Evolutionary conservation across 2,797 vertebrate species (phyloP), one percentile per base, ranked within the genome.

Genomic region (Malacoctenus gilli): DNA sequence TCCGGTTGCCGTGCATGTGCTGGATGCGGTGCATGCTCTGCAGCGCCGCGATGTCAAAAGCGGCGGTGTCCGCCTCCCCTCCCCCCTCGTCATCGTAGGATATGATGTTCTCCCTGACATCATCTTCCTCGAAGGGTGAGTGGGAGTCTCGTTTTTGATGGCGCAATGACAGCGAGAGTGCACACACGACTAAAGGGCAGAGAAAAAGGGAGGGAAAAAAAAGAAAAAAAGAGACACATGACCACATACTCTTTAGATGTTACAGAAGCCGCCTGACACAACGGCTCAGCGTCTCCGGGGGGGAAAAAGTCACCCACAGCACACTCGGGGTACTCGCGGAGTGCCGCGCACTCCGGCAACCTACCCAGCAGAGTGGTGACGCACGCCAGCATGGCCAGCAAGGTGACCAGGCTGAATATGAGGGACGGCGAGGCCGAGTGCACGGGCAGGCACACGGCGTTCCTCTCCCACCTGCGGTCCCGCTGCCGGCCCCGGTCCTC

Each of bases 61-160:
- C 95, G 1, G 94, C 92, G 0, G 95, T 96, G 87, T 96, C 95
- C 2, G 94, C 94, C 18, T 96, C 95, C 14, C 95, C 94, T 0
- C 95, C 95, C 2, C 95, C 95, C 75, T 96, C 95, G 4, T 96
- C 95, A 13, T 96, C 94, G 2, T 96, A 96, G 58, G 88, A 91
- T 68, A 93, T 92, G 85, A 93, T 93, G 89, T 93, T 93, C 75
- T 93, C 92, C 50, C 91, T 84, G 78, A 93, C 88, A 66, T 93
- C 92, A 49, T 92, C 91, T 28, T 92, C 89, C 76, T 92, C 92
- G 37, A 84, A 80, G 34, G 91, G 72, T 9, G 86, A 88, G 70
- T 85, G 86, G 70, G 89, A 82, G 83, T 91, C 91, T 52, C 87
- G 84, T 79, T 92, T 92, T 70, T 89, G 91, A 72, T 87, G 87